Evolutionary conservation across 2,113 vertebrate species (phyloP).

Genomic region (Tragelaphus buxtoni): DNA sequence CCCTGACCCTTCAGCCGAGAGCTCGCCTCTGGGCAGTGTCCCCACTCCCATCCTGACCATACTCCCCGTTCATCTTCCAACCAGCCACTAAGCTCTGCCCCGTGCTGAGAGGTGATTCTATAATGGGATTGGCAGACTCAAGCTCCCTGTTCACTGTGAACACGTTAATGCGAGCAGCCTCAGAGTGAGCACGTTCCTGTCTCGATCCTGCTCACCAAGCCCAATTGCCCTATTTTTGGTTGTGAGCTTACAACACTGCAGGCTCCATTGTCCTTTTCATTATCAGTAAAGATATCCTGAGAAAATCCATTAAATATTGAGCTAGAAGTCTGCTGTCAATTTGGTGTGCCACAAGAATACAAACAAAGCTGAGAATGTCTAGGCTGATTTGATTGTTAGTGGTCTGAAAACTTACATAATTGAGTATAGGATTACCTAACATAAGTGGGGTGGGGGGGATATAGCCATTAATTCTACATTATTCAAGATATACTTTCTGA

Average conservation of each 20-base stretch:
- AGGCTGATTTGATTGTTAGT: constrained; percentile 37
- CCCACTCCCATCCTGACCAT: not conserved
- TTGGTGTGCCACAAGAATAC: not conserved
- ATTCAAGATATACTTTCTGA: constrained; percentile 16
- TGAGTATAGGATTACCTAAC: not conserved
- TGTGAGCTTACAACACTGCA: not conserved
- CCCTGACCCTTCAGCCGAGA: not conserved
- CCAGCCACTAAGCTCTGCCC: not conserved
- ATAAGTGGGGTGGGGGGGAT: not conserved
- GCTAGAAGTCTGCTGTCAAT: not conserved
- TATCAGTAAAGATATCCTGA: not conserved
- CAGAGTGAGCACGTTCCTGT: not conserved
- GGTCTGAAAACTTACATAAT: constrained; percentile 36
- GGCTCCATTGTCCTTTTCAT: not conserved
- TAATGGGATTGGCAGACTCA: not conserved
- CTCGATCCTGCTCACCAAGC: not conserved
- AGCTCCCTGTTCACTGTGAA: not conserved
- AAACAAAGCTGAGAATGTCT: constrained; percentile 27
- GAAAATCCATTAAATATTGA: constrained; percentile 35
- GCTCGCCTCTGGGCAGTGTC: fast-evolving
- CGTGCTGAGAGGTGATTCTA: not conserved
- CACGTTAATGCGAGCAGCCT: not conserved
- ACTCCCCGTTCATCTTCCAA: not conserved
- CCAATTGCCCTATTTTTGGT: not conserved
- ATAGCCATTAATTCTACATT: constrained; percentile 15